These are phyloP conservation scores for Bactericera cockerelli DNA, from an alignment of 1,140 invertebrate species.

Conservation along the genomic window DNA sequence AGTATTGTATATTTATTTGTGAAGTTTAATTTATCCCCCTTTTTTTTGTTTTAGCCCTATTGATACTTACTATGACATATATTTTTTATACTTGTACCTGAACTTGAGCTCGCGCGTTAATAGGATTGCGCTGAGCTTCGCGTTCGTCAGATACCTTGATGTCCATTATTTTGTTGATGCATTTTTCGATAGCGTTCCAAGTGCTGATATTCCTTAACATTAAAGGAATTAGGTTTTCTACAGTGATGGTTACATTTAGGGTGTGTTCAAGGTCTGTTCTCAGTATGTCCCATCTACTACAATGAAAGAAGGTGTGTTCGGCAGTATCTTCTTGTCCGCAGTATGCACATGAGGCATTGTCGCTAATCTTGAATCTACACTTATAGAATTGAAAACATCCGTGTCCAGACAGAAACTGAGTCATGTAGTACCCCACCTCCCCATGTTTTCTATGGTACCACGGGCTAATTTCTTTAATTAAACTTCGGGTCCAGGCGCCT, in stretches of 20 bases:
- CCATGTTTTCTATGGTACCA: conserved; percentile 19
- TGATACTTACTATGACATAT: no score
- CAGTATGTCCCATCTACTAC: conserved; percentile 12
- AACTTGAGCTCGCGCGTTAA: background rate
- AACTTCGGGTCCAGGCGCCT: conserved; percentile 17
- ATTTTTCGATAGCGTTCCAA: background rate
- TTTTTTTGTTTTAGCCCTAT: no score
- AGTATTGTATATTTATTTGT: no score
- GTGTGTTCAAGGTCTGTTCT: background rate
- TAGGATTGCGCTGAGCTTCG: background rate
- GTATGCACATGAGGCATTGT: conserved; percentile 17
- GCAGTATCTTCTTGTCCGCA: conserved; percentile 20
- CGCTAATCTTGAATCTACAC: conserved; percentile 19
- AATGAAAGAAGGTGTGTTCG: conserved; percentile 23
- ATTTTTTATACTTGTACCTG: no score
- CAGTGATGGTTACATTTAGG: background rate
- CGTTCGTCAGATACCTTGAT: background rate
- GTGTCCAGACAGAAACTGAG: conserved; percentile 26
- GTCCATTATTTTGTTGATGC: background rate
- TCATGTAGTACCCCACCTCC: conserved; percentile 20
- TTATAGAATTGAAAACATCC: conserved; percentile 26
- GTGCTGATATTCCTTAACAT: background rate
- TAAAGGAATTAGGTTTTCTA: background rate
- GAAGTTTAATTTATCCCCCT: no score
- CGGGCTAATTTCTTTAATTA: conserved; percentile 15